Base-by-base conservation (phyloP, 2,888 invertebrate genomes). In the Eledone cirrhosa region DNA sequence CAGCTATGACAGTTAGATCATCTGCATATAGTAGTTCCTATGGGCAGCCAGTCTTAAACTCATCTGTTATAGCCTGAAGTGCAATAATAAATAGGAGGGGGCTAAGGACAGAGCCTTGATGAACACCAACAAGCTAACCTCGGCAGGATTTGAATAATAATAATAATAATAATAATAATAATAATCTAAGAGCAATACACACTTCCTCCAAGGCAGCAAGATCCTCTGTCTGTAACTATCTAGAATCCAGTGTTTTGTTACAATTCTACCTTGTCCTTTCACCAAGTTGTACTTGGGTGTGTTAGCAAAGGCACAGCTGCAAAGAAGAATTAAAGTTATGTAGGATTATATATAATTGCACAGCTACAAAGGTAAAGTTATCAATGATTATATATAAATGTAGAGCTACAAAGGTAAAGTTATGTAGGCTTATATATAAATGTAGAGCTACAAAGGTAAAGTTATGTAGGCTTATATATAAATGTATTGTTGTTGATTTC, bases 271-370 rank as follows among this genome's bases (percentile, higher is more conserved):
- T 80, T 92, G 92, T 1, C 93, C 93, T 84, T 92, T 92, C 24
- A 90, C 90, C 90, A 94, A 93, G 77, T 93, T 93, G 89, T 95
- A 95, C 91, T 97, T 97, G 7, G 97, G 97, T 8, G 97, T 97
- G 90, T 95, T 95, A 8, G 93, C 92, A 91, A 96, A 97, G 19
- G 97, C 97, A 92, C 97, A 97, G 72, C 97, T 96, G 90, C 31
- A 33, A 72, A 41, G 41, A 41, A 1, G 31, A 72, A 67, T 0
- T 22, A 31, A 63, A 22, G 29, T 8, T 24, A 27, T 16, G 8
- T 16, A 65, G 19, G 11, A 7, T 24, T 27, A 65, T 16, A 27
- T 2, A 65, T 29, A 16, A 65, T 24, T 0, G n/a, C 13, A 63
- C 7, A 63, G n/a, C n/a, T 63, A n/a, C 1, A 63, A 63, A 22